Percentiles rank a stretch among this genome's conserved stretches.
Evolutionary conservation across 2,113 vertebrate species (phyloP).

Genomic region (Columba janthina): DNA sequence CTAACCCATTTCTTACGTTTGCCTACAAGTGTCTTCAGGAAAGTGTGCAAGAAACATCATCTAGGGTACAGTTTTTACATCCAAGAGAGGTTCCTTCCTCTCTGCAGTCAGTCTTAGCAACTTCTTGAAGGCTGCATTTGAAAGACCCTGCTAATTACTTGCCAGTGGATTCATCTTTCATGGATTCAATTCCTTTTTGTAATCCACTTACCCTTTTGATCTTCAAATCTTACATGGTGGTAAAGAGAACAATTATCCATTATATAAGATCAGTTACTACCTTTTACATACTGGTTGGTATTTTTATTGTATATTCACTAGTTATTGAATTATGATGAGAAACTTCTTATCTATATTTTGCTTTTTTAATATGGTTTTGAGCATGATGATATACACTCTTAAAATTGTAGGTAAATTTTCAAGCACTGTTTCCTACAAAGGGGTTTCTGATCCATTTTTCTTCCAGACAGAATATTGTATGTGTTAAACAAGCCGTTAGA

Average conservation of each 20-base stretch:
- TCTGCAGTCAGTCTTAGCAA: not conserved
- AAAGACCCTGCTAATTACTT: not conserved
- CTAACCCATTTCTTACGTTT: not conserved
- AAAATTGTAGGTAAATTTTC: not conserved
- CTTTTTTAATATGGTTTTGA: not conserved
- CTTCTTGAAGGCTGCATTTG: not conserved
- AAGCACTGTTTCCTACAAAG: not conserved
- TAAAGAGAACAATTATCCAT: not conserved
- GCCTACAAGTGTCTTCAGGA: not conserved
- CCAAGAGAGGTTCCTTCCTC: not conserved
- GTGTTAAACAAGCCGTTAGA: not conserved
- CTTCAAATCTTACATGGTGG: not conserved
- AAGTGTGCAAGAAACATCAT: not conserved
- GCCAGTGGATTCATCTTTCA: not conserved
- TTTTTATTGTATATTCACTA: not conserved
- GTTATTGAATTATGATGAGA: not conserved
- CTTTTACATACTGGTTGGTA: not conserved
- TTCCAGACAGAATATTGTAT: not conserved
- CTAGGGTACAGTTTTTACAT: not conserved
- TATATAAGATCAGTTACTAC: not conserved
- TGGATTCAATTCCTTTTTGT: not conserved
- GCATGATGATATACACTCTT: not conserved
- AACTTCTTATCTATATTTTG: not conserved
- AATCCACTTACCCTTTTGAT: not conserved
- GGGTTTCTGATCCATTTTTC: not conserved